Conservation (phyloP, 2,888 invertebrate species). For the Aromia moschata region DNA sequence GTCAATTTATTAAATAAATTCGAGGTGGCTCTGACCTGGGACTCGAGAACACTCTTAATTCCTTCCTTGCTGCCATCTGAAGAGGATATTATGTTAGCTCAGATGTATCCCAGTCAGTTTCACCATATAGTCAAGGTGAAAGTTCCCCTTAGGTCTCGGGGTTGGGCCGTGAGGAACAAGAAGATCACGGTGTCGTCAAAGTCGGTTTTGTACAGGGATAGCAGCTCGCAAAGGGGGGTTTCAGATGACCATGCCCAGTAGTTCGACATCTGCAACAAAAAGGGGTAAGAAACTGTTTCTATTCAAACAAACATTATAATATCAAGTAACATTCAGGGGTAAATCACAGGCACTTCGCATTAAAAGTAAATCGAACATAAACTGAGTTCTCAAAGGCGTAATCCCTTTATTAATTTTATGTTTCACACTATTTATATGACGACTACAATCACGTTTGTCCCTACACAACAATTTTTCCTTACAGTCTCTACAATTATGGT, state of each 20-base stretch:
- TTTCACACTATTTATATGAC: too few relatives aligned
- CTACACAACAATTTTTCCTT: too few relatives aligned
- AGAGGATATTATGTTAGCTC: conserved; percentile 69
- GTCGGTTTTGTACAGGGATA: conserved; percentile 59
- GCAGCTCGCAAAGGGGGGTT: conserved; percentile 55
- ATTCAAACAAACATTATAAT: not conserved
- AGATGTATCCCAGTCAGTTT: conserved; percentile 59
- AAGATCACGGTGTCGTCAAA: conserved; percentile 67
- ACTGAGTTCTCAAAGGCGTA: too few relatives aligned
- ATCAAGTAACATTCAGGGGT: too few relatives aligned
- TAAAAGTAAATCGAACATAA: too few relatives aligned
- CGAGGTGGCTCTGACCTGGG: conserved; percentile 97
- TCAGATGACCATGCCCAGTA: conserved; percentile 57
- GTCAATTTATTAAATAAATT: conserved; percentile 94
- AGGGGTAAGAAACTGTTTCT: conserved; percentile 18
- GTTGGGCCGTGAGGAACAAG: conserved; percentile 73
- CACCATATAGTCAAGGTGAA: conserved; percentile 63
- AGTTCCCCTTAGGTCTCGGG: conserved; percentile 72
- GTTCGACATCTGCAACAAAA: conserved; percentile 32
- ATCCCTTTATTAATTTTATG: too few relatives aligned
- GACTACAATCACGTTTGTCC: too few relatives aligned
- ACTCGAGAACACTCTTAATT: conserved; percentile 87
- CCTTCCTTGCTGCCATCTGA: conserved; percentile 90
- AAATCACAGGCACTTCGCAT: too few relatives aligned
- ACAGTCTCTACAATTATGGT: too few relatives aligned